phyloP scores from a whole-genome alignment of 2,113 vertebrate genomes.

The Archocentrus centrarchus region DNA sequence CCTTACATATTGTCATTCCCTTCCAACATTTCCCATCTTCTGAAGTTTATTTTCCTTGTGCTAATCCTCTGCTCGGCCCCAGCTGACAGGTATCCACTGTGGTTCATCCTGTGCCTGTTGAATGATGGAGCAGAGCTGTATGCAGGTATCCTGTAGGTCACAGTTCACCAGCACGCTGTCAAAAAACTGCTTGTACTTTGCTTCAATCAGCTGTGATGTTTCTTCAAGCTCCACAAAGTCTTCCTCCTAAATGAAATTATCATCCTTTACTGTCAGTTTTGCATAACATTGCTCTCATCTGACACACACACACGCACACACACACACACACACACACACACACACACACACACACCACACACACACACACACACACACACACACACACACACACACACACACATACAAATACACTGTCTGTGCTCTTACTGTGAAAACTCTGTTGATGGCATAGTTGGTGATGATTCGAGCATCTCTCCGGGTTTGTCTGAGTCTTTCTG shows the following conservation, averaged over 20 bases:
- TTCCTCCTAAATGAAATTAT: constrained; percentile 82
- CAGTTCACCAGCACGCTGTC: constrained; percentile 89
- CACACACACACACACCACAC: neutral
- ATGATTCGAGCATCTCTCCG: constrained; percentile 85
- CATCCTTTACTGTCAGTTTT: neutral
- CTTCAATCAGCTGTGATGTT: constrained; percentile 84
- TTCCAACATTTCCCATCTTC: neutral
- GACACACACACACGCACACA: no score
- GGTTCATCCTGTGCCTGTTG: constrained; percentile 86
- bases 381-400: neutral
- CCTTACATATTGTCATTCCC: neutral
- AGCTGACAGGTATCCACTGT: constrained; percentile 89
- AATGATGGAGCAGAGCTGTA: constrained; percentile 82
- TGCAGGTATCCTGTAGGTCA: constrained; percentile 83
- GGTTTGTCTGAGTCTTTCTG: constrained; percentile 84
- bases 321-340: no score
- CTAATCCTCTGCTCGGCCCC: constrained; percentile 75
- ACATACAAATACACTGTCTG: neutral
- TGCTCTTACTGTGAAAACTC: constrained; percentile 85
- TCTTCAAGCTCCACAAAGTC: constrained; percentile 90
- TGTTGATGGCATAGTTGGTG: constrained; percentile 84
- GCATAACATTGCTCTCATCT: neutral
- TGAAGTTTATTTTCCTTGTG: neutral
- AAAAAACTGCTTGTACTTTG: constrained; percentile 89
- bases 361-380: neutral